Evolutionary conservation across 2,113 vertebrate genomes (phyloP).

Genomic region (Sorex araneus): DNA sequence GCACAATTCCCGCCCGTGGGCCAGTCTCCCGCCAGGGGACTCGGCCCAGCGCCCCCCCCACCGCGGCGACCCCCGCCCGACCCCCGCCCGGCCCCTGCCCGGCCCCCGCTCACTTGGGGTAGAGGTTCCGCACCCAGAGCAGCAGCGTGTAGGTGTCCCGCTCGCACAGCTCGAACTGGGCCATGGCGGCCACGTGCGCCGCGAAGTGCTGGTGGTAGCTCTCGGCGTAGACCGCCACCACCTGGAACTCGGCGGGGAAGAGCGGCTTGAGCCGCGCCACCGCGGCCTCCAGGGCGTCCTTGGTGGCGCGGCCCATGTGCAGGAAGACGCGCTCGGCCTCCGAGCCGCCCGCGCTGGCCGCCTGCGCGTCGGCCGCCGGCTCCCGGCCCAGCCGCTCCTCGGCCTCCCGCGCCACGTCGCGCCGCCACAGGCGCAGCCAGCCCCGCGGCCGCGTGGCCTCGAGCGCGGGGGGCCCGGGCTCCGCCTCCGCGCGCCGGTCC

Average conservation of each 20-base stretch:
- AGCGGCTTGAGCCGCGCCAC: conserved; percentile 87
- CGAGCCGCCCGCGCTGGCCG: conserved; percentile 78
- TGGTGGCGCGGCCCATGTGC: conserved; percentile 90
- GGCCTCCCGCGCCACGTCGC: conserved; percentile 84
- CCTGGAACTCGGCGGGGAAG: conserved; percentile 90
- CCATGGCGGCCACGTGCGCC: conserved; percentile 79
- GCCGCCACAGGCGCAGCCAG: conserved; percentile 89
- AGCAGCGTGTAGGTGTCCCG: conserved; percentile 92
- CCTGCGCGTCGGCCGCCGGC: neutral
- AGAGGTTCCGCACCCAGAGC: conserved; percentile 91
- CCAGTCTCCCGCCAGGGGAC: neutral
- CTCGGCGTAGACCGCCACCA: conserved; percentile 90
- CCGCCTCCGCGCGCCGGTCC: conserved; percentile 83
- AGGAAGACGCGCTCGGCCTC: conserved; percentile 89
- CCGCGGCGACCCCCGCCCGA: too few species aligned
- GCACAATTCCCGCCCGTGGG: too few species aligned
- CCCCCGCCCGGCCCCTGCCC: too few species aligned
- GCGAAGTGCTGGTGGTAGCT: conserved; percentile 92
- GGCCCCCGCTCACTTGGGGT: conserved; percentile 90
- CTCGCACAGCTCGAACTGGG: conserved; percentile 85
- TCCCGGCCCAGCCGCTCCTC: conserved; percentile 85
- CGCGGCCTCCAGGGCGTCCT: conserved; percentile 91
- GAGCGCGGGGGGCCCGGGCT: neutral
- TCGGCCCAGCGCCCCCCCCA: too few species aligned
- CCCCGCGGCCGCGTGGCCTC: conserved; percentile 86